Evolutionary conservation across 2,888 invertebrate species (phyloP).

Genomic region (Cheilosia scutellata): DNA sequence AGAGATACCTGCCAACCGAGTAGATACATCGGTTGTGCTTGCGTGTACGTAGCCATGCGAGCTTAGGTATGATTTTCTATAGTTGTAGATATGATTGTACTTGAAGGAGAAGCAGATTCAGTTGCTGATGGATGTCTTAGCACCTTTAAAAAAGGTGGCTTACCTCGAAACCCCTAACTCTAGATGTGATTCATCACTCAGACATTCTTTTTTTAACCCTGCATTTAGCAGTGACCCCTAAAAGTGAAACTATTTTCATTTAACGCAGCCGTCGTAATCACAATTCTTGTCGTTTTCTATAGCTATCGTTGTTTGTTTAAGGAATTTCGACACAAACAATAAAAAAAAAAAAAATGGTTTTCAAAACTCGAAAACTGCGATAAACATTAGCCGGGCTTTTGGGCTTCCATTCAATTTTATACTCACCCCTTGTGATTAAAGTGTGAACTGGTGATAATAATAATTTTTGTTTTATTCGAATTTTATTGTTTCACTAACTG

Average conservation of each 20-base stretch:
- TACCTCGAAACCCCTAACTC: neutral
- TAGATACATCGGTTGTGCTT: slow-evolving; percentile 18
- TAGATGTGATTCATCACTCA: too few relatives aligned
- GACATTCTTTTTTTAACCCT: slow-evolving; percentile 1
- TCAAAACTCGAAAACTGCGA: slow-evolving; percentile 1
- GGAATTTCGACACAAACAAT: too few relatives aligned
- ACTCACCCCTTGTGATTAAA: slow-evolving; percentile 51
- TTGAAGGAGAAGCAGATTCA: slow-evolving; percentile 22
- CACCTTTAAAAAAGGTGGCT: neutral
- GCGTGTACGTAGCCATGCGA: slow-evolving; percentile 47
- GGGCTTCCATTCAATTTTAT: slow-evolving; percentile 6
- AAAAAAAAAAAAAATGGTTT: neutral
- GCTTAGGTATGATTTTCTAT: slow-evolving; percentile 35
- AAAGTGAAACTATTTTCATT: slow-evolving; percentile 42
- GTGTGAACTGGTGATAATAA: slow-evolving; percentile 48
- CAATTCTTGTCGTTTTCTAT: neutral
- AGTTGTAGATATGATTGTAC: slow-evolving; percentile 9
- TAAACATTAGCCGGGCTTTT: slow-evolving; percentile 12
- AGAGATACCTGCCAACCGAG: slow-evolving; percentile 9
- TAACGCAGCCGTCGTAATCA: slow-evolving; percentile 39
- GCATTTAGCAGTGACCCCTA: slow-evolving; percentile 42
- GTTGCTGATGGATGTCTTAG: slow-evolving; percentile 40
- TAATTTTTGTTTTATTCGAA: slow-evolving; percentile 9
- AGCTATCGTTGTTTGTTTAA: too few relatives aligned
- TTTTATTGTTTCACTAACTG: slow-evolving; percentile 35